Base-by-base conservation (phyloP, 2,113 vertebrate genomes). In the Lamprotornis superbus region DNA sequence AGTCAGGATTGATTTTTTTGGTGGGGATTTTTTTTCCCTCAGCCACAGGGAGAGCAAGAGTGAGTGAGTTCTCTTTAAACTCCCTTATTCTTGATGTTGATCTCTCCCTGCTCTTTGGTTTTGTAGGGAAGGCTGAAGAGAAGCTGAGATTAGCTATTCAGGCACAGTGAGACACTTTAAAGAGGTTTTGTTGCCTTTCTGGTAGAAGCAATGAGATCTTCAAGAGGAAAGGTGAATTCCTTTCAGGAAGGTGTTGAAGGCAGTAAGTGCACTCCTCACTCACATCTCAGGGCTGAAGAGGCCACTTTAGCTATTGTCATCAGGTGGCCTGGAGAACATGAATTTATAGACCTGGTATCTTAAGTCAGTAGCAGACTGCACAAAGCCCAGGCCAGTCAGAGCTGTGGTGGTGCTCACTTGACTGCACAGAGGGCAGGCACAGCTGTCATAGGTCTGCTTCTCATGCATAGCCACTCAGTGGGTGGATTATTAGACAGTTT, bases 361-460 rank as follows among this genome's bases (percentile, higher is more conserved):
- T 13, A 39, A 27, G 12, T 47, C 55, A 44, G 20, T 7, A 68
- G 35, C 1, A 3, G 42, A 9, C 21, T 30, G 13, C 70, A 35
- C 39, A 71, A 44, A 31, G 35, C 11, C 15, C 4, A 2, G 23
- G 44, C 63, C 78, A 63, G 35, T 67, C 82, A 70, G 65, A 23
- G 8, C 31, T 16, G 0, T 0, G 3, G 71, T 1, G 1, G 2
- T 7, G 3, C 52, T 56, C 2, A 0, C 20, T 80, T 63, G n/a
- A 2, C 16, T 49, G 59, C 27, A 5, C 40, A 7, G 6, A 13
- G 64, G 28, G 19, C 40, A 64, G 22, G 49, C 5, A 11, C 0
- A 0, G 8, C 19, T 40, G 21, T 10, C 17, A 24, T 31, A 24
- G 42, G 21, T 31, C 39, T 20, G 0, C 46, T 40, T 56, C 47